Evolutionary conservation across 2,113 vertebrate species (phyloP).

Genomic region (Perognathus longimembris): DNA sequence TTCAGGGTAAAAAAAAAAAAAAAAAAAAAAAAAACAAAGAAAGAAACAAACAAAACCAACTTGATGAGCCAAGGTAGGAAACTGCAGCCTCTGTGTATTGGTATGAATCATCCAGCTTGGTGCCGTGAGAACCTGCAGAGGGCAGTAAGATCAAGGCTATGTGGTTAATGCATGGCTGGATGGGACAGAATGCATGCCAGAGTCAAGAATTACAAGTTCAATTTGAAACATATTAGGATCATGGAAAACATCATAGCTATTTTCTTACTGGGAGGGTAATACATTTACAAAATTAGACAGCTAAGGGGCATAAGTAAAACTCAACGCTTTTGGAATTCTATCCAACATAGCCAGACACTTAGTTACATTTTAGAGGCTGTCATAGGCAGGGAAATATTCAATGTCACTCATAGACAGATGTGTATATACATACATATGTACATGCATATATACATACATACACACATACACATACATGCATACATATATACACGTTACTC

Average conservation of each 20-base stretch:
- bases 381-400: background rate
- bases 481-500: background rate
- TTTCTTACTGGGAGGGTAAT: background rate
- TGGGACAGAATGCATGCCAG: no score
- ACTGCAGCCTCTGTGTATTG: no score
- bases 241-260: background rate
- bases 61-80: background rate
- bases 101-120: background rate
- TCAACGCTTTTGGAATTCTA: background rate
- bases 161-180: background rate
- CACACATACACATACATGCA: no score
- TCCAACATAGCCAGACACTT: background rate
- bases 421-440: no score
- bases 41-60: no score
- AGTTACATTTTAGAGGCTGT: background rate
- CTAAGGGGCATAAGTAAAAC: background rate
- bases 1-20: no score
- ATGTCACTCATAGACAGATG: background rate
- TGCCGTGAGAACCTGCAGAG: background rate
- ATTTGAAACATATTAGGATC: background rate
- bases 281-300: background rate
- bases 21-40: no score
- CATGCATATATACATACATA: background rate
- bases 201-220: background rate
- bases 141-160: background rate